Conservation (phyloP, 92 coral and sea anemone genomes). For the Parazoanthus darwini region DNA sequence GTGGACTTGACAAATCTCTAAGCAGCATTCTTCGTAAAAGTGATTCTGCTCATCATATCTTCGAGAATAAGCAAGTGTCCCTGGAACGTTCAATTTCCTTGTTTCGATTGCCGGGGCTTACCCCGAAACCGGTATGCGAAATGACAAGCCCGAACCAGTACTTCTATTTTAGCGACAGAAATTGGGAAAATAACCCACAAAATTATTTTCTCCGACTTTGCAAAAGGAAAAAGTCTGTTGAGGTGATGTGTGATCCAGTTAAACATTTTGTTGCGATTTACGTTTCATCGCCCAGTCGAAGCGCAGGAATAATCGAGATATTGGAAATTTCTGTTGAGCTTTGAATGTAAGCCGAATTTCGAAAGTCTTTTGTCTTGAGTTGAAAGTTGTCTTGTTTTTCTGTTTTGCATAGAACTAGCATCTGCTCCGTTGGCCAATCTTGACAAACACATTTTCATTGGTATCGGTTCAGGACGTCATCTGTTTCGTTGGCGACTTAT, state of each 20-base stretch:
- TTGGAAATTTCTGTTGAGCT: not conserved
- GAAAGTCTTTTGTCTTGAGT: constrained; percentile 38
- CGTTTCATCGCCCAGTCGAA: not conserved
- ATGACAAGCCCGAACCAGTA: constrained; percentile 9
- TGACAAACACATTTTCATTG: constrained; percentile 36
- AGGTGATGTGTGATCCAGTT: constrained; percentile 2
- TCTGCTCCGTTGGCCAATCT: constrained; percentile 33
- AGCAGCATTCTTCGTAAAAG: constrained; percentile 13
- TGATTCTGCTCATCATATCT: not conserved
- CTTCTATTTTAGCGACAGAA: constrained; percentile 9
- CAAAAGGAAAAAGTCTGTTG: constrained; percentile 2
- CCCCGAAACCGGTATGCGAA: constrained; percentile 36
- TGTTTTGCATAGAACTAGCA: constrained; percentile 35
- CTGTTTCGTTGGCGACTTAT: constrained; percentile 21
- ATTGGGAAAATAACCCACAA: not conserved
- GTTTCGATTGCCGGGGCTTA: constrained; percentile 23
- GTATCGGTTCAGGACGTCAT: constrained; percentile 24
- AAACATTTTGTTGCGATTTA: not conserved
- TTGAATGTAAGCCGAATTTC: constrained; percentile 19
- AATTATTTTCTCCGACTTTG: constrained; percentile 3
- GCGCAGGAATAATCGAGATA: not conserved
- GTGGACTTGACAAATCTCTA: constrained; percentile 21
- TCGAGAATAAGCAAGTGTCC: not conserved
- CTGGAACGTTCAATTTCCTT: constrained; percentile 6
- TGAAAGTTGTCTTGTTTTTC: constrained; percentile 23